A percentile compares a stretch with the other conserved stretches of the same genome.
These are phyloP conservation scores for Erynnis tages DNA, from an alignment of 2,888 invertebrate genomes.

Conservation along the genomic window DNA sequence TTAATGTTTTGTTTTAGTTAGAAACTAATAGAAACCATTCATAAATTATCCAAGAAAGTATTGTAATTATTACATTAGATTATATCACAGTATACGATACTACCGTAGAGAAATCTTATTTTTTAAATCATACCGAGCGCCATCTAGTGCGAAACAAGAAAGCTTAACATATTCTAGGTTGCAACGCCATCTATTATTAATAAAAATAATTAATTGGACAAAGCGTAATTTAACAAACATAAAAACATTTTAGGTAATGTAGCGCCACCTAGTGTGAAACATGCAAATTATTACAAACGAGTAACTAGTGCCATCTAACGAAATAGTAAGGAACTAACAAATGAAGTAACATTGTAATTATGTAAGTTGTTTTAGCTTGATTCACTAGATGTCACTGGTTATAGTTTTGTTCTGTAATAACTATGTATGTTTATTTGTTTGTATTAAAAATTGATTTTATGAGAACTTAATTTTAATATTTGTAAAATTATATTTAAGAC, in stretches of 20 bases:
- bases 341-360: no score
- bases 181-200: not conserved
- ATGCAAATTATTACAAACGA: no score
- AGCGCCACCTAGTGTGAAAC: slow-evolving; percentile 2
- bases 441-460: no score
- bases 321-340: not conserved
- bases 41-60: not conserved
- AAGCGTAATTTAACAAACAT: not conserved
- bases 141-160: no score
- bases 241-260: not conserved
- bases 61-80: not conserved
- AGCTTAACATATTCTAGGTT: no score
- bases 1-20: not conserved
- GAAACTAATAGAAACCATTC: not conserved
- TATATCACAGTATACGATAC: not conserved
- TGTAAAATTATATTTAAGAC: no score
- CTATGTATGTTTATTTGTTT: no score
- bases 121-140: not conserved
- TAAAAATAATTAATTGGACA: not conserved
- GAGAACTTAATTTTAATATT: no score
- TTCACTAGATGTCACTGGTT: slow-evolving; percentile 1
- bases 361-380: not conserved
- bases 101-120: no score
- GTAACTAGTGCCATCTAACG: slow-evolving; percentile 11
- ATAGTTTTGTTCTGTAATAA: no score